Evolutionary conservation across 1,140 invertebrate genomes (phyloP).

Genomic region (Chlorops oryzae): DNA sequence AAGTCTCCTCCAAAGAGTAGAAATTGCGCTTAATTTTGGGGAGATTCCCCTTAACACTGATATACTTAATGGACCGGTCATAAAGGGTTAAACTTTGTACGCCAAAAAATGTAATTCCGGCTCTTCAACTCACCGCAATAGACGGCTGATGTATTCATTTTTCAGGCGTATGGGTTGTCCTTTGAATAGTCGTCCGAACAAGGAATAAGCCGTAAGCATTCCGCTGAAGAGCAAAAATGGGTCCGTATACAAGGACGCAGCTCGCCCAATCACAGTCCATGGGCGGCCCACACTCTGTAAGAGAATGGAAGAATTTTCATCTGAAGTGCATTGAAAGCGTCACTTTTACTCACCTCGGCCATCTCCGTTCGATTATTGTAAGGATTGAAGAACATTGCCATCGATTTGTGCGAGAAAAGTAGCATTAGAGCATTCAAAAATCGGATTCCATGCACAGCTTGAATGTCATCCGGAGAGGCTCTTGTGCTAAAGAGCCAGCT

Average conservation of each 20-base stretch:
- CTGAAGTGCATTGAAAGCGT: background rate
- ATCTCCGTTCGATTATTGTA: constrained; percentile 59
- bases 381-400: constrained; percentile 60
- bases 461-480: constrained; percentile 52
- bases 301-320: constrained; percentile 3
- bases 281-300: constrained; percentile 53
- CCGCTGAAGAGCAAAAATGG: constrained; percentile 63
- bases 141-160: constrained; percentile 57
- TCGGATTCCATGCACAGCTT: constrained; percentile 57
- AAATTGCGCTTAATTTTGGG: too few species aligned
- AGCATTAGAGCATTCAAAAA: constrained; percentile 58
- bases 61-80: too few species aligned
- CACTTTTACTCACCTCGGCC: constrained; percentile 50
- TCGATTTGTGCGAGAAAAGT: constrained; percentile 59
- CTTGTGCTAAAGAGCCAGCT: constrained; percentile 52
- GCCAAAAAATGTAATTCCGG: too few species aligned
- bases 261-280: constrained; percentile 59
- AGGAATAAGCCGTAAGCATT: constrained; percentile 56
- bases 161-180: constrained; percentile 53
- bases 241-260: constrained; percentile 62
- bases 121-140: constrained; percentile 55
- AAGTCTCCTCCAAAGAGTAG: too few species aligned
- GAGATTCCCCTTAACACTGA: too few species aligned
- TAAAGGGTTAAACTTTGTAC: too few species aligned
- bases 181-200: constrained; percentile 54